Percentiles rank a stretch among this genome's conserved stretches.
Evolutionary conservation across 2,888 invertebrate species (phyloP).

Genomic region (Cheilosia grossa): DNA sequence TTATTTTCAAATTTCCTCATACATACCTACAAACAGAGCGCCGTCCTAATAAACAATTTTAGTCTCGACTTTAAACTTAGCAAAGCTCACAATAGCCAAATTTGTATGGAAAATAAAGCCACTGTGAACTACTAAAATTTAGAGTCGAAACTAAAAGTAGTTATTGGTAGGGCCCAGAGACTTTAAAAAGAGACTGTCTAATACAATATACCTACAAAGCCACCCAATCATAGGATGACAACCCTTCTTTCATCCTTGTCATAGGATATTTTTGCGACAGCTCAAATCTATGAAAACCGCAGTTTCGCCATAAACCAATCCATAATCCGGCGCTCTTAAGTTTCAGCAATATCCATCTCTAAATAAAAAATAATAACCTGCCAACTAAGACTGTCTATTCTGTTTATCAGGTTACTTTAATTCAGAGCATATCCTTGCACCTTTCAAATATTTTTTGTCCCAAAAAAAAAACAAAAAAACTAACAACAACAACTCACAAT

Average conservation of each 20-base stretch:
- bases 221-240: too few species aligned
- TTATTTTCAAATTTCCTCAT: too few species aligned
- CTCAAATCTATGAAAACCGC: not conserved
- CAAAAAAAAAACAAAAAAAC: conserved; percentile 11
- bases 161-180: too few species aligned
- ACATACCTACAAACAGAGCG: too few species aligned
- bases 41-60: too few species aligned
- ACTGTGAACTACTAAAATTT: too few species aligned
- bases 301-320: not conserved
- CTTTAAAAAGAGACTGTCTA: too few species aligned
- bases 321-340: not conserved
- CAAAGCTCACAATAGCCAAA: too few species aligned
- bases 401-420: conserved; percentile 63
- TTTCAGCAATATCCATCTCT: not conserved
- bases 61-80: too few species aligned
- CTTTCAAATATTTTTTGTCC: conserved; percentile 47
- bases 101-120: too few species aligned
- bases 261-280: not conserved
- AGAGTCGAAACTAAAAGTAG: too few species aligned
- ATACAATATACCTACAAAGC: too few species aligned
- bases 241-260: not conserved
- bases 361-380: conserved; percentile 32
- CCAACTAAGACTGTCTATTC: conserved; percentile 41
- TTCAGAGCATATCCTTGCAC: conserved; percentile 70
- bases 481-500: conserved; percentile 58